Evolutionary conservation across 2,113 vertebrate genomes (phyloP).

Genomic region (Burhinus oedicnemus): DNA sequence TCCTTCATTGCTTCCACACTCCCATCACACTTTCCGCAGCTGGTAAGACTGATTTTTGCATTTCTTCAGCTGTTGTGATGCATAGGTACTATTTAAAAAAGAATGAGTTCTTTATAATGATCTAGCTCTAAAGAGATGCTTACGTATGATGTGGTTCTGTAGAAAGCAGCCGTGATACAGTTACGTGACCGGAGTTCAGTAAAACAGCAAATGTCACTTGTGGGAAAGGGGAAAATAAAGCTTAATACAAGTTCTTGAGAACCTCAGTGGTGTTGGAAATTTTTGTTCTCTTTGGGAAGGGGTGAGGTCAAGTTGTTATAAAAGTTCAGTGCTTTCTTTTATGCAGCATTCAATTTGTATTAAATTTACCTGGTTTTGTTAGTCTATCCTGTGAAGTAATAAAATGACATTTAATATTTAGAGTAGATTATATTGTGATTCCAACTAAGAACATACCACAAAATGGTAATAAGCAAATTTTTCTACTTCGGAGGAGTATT

Average conservation of each 20-base stretch:
- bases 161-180: neutral
- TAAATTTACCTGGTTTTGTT: neutral
- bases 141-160: neutral
- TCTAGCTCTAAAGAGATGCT: neutral
- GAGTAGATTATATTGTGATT: neutral
- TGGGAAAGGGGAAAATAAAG: neutral
- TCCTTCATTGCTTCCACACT: conserved; percentile 83
- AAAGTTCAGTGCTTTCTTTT: neutral
- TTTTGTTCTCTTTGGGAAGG: neutral
- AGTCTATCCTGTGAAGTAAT: neutral
- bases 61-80: neutral
- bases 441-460: neutral
- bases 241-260: neutral
- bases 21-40: conserved; percentile 75
- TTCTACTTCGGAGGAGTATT: neutral
- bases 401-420: neutral
- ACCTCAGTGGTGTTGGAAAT: neutral
- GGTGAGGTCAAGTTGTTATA: neutral
- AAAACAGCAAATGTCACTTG: neutral
- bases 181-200: neutral
- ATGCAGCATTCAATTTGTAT: neutral
- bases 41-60: conserved; percentile 79
- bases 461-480: neutral
- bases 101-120: neutral
- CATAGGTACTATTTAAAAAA: neutral